These are phyloP conservation scores for Mesocentrotus franciscanus DNA, from an alignment of 53 echinoderm and acorn worm species.

Conservation along the genomic window DNA sequence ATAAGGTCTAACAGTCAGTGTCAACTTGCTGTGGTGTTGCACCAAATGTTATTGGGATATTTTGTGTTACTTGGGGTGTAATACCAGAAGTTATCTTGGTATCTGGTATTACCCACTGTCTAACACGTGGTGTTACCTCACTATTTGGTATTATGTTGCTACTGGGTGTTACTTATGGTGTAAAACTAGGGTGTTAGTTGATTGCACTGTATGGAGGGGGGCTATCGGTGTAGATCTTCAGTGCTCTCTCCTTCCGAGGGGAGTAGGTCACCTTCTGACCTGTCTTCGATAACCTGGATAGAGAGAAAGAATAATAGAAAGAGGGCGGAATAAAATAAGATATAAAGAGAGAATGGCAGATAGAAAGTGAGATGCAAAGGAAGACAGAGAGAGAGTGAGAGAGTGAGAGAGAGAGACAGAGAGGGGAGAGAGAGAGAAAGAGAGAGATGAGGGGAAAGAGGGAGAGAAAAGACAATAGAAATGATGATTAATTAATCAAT, in stretches of 20 bases:
- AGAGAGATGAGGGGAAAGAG: neutral
- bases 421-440: neutral
- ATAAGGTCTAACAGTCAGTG: too few relatives aligned
- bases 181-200: slow-evolving; percentile 13
- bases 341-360: neutral
- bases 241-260: slow-evolving; percentile 93
- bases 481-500: neutral
- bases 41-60: neutral
- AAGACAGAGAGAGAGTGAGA: neutral
- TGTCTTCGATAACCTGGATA: slow-evolving; percentile 47
- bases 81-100: too few relatives aligned
- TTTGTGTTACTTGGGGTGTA: neutral
- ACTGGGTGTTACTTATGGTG: neutral
- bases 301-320: neutral
- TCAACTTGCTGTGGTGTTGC: neutral
- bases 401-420: neutral
- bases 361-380: neutral
- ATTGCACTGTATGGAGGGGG: slow-evolving; percentile 68
- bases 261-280: slow-evolving; percentile 73
- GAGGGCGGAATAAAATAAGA: neutral
- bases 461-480: neutral
- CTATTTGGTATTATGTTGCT: neutral
- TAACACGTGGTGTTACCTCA: too few relatives aligned
- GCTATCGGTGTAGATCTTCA: slow-evolving; percentile 87
- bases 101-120: too few relatives aligned